Base-by-base conservation (phyloP, 2,888 invertebrate genomes). In the Silvanus unidentatus region DNA sequence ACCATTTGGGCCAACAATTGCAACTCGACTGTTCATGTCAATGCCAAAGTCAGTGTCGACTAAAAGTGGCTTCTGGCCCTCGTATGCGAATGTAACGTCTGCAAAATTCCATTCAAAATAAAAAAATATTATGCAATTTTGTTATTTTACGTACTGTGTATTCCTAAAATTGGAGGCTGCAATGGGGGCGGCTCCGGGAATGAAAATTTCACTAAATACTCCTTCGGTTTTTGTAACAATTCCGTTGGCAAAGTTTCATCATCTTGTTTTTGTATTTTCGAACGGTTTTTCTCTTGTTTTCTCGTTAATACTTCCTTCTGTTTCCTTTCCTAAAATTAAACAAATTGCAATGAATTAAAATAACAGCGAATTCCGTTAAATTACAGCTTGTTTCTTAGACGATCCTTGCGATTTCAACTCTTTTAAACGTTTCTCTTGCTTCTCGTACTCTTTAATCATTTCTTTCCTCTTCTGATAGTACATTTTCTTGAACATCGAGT, bases 401-500 rank as follows among this genome's bases (percentile, higher is more conserved):
- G 95, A 90, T 38, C 97, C 97, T 34, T 92, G 88, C 1, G 91
- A 84, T 75, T 99, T 99, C 69, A 99, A 66, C 44, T 96, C 97
- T 59, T 89, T 93, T n/a, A 99, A 68, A 47, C 86, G 78, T 71
- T 96, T 98, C 69, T 99, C 97, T 68, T 99, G 99, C 65, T 97
- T 97, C 67, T 99, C 99, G 66, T 88, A 99, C 53, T 97, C 96
- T 69, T 99, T 99, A 39, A 88, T 77, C 81, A 90, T 88, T 72
- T 99, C 98, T 65, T 90, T 90, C 16, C 89, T 77, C 72, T 99
- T 98, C 69, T 99, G 98, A 0, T 86, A 85, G 69, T 87, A 88
- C 98, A 99, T 99, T 73, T 98, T 98, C 74, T 98, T 98, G 71
- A 99, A 99, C 84, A 92, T 92, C 3, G 90, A 89, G 68, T 95